These are phyloP conservation scores for Tupiocoris notatus DNA, from an alignment of 2,888 invertebrate genomes.

Conservation along the genomic window DNA sequence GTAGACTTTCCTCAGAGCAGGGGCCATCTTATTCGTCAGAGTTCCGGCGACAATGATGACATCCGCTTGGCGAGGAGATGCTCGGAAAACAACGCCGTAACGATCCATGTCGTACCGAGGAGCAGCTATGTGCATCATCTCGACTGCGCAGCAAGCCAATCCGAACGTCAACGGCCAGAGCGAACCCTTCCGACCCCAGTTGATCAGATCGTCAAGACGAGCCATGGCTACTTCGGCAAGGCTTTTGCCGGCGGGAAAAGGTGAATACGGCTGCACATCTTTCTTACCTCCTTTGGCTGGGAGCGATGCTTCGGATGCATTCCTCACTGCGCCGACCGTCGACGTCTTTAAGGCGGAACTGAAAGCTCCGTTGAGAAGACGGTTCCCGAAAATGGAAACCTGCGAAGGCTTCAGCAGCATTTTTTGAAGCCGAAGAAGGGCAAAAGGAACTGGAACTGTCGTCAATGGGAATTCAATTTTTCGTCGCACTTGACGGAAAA, in stretches of 20 bases:
- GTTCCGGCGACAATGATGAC: conserved; percentile 98
- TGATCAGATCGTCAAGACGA: conserved; percentile 86
- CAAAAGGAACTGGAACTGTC: too few species aligned
- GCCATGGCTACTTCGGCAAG: conserved; percentile 85
- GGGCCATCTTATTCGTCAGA: conserved; percentile 99
- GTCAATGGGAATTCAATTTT: too few species aligned
- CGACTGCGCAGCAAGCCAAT: conserved; percentile 96
- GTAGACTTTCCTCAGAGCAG: conserved; percentile 92
- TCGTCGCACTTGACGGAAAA: too few species aligned
- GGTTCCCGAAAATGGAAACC: neutral
- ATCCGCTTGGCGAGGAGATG: conserved; percentile 94
- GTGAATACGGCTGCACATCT: conserved; percentile 64
- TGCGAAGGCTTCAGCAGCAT: neutral
- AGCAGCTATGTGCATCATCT: conserved; percentile 99
- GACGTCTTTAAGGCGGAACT: neutral
- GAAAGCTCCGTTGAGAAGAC: neutral
- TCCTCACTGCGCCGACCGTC: neutral
- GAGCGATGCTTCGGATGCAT: neutral
- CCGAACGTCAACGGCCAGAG: conserved; percentile 99
- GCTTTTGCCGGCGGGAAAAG: conserved; percentile 67
- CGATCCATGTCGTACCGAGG: conserved; percentile 98
- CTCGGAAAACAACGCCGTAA: conserved; percentile 96
- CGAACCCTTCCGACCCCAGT: conserved; percentile 94
- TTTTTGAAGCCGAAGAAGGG: too few species aligned
- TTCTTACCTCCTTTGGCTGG: neutral